These are phyloP conservation scores for Aeoliscus strigatus DNA, from an alignment of 2,797 vertebrate species.

Conservation along the genomic window DNA sequence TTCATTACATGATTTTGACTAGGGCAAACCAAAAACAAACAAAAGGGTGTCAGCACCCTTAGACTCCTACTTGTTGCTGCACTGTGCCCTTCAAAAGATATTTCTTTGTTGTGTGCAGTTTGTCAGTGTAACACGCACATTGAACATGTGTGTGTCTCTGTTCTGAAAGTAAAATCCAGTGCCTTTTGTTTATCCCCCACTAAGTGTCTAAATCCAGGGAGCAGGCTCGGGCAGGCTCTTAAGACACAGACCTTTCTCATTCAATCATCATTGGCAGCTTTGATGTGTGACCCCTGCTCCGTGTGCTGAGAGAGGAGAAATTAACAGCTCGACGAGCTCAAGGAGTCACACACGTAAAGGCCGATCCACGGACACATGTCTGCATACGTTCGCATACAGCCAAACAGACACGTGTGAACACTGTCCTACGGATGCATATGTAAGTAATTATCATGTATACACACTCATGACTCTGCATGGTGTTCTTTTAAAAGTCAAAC, in stretches of 20 bases:
- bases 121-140: slow-evolving; percentile 3
- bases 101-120: slow-evolving; percentile 7
- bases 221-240: slow-evolving; percentile 65
- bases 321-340: slow-evolving; percentile 45
- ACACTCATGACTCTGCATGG: slow-evolving; percentile 9
- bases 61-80: slow-evolving; percentile 14
- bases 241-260: slow-evolving; percentile 45
- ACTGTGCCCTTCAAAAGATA: slow-evolving; percentile 5
- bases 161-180: slow-evolving; percentile 34
- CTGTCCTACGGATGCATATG: slow-evolving; percentile 5
- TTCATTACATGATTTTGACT: too few relatives aligned
- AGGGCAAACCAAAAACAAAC: too few relatives aligned
- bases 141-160: slow-evolving; percentile 5
- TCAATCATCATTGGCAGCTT: slow-evolving; percentile 63
- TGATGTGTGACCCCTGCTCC: slow-evolving; percentile 66
- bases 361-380: background rate
- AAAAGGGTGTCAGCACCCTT: slow-evolving; percentile 16
- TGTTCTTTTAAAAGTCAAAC: slow-evolving; percentile 6
- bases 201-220: slow-evolving; percentile 63
- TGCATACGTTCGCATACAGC: slow-evolving; percentile 1
- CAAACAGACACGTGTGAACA: slow-evolving; percentile 12
- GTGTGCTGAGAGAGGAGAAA: slow-evolving; percentile 43
- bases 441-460: slow-evolving; percentile 20
- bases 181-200: slow-evolving; percentile 46
- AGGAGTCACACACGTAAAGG: slow-evolving; percentile 1